Evolutionary conservation across 2,113 vertebrate genomes (phyloP).

Genomic region (Eulemur macaco): DNA sequence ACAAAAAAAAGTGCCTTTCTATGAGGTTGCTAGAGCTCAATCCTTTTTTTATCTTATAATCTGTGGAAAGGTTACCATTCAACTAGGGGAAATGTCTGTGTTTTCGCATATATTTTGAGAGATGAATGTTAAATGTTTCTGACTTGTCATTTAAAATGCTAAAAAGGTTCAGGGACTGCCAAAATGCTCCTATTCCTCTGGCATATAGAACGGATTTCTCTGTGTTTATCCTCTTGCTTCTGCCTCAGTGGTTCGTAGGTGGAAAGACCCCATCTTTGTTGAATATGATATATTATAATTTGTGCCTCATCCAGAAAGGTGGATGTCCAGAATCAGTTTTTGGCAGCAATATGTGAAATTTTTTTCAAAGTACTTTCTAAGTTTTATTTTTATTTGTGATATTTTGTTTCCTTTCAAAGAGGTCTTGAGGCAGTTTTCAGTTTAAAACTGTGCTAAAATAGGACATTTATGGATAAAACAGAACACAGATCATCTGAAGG

Average conservation of each 20-base stretch:
- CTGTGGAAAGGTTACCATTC: not conserved
- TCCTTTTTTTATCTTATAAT: not conserved
- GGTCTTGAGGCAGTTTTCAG: constrained; percentile 25
- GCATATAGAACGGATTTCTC: not conserved
- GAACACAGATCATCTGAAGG: not conserved
- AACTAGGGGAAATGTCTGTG: not conserved
- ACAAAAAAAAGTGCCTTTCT: not conserved
- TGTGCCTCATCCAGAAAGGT: not conserved
- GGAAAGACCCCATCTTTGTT: not conserved
- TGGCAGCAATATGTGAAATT: not conserved
- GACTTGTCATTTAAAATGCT: not conserved
- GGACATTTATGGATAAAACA: constrained; percentile 35
- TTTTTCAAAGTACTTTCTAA: constrained; percentile 41
- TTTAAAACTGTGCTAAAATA: not conserved
- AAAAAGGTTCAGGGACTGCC: not conserved
- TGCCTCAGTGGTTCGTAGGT: not conserved
- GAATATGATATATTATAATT: not conserved
- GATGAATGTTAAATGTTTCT: not conserved
- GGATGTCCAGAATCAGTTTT: not conserved
- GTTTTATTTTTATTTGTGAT: constrained; percentile 50
- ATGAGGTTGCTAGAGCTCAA: not conserved
- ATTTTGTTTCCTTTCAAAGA: constrained; percentile 36
- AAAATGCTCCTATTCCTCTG: not conserved
- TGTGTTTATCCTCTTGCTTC: not conserved
- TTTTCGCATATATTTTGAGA: not conserved